phyloP scores from a whole-genome alignment of 2,888 invertebrate species.

The Drosophila tanythrix region DNA sequence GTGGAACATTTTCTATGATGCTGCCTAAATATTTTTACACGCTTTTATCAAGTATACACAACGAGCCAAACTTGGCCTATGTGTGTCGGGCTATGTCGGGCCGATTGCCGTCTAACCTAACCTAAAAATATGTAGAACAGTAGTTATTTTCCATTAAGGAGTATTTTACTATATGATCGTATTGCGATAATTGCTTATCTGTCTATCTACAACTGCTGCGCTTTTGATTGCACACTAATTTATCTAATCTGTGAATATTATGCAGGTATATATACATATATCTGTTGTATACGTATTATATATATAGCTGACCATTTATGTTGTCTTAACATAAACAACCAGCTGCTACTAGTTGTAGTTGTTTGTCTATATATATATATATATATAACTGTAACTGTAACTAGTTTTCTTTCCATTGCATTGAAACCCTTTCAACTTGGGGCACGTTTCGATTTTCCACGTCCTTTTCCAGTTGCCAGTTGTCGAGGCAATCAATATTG shows the following conservation, averaged over 20 bases:
- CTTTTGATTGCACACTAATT: constrained; percentile 33
- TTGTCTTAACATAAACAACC: neutral
- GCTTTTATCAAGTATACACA: neutral
- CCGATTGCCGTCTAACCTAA: too few relatives aligned
- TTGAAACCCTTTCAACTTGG: constrained; percentile 39
- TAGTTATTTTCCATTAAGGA: neutral
- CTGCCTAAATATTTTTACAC: neutral
- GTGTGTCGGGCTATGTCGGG: too few relatives aligned
- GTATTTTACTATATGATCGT: neutral
- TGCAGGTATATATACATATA: constrained; percentile 4
- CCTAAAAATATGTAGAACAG: neutral
- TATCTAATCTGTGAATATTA: constrained; percentile 64
- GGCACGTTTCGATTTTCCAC: constrained; percentile 50
- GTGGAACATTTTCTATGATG: neutral
- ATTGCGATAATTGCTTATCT: constrained; percentile 6
- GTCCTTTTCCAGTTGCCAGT: constrained; percentile 44
- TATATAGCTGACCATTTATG: neutral
- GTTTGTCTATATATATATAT: neutral
- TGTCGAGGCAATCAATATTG: constrained; percentile 69
- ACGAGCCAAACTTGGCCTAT: too few relatives aligned
- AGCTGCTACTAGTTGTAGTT: neutral
- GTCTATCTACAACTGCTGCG: constrained; percentile 15
- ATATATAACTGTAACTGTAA: constrained; percentile 3
- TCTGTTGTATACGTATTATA: neutral
- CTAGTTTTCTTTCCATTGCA: constrained; percentile 31